Conservation (phyloP, 2,113 vertebrate genomes). For the Pterocles orientalis region DNA sequence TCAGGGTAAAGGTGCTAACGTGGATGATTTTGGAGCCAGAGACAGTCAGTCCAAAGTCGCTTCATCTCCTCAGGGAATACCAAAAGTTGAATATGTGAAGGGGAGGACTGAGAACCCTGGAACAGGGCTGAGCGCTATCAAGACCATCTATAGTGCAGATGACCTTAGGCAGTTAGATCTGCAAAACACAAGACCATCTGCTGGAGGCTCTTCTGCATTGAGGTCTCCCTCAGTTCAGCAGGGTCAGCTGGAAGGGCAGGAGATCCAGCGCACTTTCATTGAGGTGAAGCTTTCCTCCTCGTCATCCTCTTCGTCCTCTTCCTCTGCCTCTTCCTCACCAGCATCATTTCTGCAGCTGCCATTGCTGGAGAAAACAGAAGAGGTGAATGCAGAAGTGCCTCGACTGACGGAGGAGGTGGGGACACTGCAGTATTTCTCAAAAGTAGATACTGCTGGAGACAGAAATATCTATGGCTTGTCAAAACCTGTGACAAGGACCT, state of each 20-base stretch:
- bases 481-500: constrained; percentile 76
- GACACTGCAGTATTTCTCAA: not conserved
- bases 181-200: not conserved
- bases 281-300: constrained; percentile 79
- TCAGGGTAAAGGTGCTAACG: not conserved
- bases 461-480: constrained; percentile 40
- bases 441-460: not conserved
- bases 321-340: constrained; percentile 57
- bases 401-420: not conserved
- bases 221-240: not conserved
- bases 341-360: constrained; percentile 43
- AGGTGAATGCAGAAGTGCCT: not conserved
- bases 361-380: constrained; percentile 21
- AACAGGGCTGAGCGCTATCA: not conserved
- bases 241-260: constrained; percentile 60
- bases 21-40: not conserved
- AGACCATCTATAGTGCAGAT: constrained; percentile 5
- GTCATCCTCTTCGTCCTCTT: constrained; percentile 50
- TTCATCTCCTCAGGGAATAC: not conserved
- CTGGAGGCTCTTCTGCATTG: not conserved
- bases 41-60: constrained; percentile 24
- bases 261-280: constrained; percentile 81
- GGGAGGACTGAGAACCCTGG: not conserved
- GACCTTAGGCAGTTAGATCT: not conserved
- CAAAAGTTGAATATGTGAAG: not conserved